phyloP scores from a whole-genome alignment of 2,113 vertebrate species.

The Glaucomys volans region DNA sequence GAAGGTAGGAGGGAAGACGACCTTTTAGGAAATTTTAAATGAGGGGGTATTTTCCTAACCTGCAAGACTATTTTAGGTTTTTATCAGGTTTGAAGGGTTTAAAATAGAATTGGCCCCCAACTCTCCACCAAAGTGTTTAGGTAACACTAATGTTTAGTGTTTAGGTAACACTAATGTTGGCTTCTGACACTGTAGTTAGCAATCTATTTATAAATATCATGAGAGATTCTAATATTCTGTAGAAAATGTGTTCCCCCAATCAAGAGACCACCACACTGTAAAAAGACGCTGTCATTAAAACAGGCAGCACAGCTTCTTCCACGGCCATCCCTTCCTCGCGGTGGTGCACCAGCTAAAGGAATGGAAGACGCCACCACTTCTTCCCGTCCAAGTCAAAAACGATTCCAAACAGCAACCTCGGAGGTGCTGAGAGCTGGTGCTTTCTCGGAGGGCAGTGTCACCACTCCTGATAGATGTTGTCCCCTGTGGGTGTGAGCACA shows the following conservation, averaged over 20 bases:
- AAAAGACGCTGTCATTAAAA: background rate
- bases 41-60: slow-evolving; percentile 58
- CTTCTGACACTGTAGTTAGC: background rate
- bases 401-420: background rate
- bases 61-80: slow-evolving; percentile 50
- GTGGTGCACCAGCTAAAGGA: background rate
- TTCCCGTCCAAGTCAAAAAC: background rate
- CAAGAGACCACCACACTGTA: background rate
- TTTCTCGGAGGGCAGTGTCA: background rate
- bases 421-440: background rate
- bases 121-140: background rate
- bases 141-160: background rate
- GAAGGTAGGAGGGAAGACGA: slow-evolving; percentile 44
- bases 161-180: background rate
- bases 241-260: background rate
- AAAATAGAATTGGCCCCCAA: background rate
- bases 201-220: background rate
- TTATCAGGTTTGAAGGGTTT: background rate
- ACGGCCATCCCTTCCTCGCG: background rate
- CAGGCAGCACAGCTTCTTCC: background rate
- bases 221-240: background rate
- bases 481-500: background rate
- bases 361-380: background rate
- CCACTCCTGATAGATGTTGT: background rate
- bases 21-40: slow-evolving; percentile 62